Percentiles rank a stretch among this genome's conserved stretches.
phyloP scores from a whole-genome alignment of 2,113 vertebrate species.

The Gymnarchus niloticus region DNA sequence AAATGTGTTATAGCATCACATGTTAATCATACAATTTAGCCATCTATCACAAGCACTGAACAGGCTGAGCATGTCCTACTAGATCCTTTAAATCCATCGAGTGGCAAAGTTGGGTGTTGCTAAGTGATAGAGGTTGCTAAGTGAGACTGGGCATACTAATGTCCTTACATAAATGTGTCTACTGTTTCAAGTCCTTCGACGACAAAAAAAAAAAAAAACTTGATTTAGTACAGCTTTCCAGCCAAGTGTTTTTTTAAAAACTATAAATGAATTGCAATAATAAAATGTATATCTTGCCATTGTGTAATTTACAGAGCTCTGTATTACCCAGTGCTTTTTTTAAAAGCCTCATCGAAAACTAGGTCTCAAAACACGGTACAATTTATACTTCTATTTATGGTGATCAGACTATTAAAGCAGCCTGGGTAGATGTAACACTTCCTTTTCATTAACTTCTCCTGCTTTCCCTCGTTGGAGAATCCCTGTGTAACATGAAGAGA shows the following conservation, averaged over 20 bases:
- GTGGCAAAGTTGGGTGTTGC: not conserved
- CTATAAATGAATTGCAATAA: not conserved
- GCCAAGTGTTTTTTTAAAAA: not conserved
- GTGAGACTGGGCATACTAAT: not conserved
- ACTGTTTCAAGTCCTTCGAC: not conserved
- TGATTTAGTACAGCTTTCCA: not conserved
- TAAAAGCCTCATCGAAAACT: not conserved
- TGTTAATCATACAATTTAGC: not conserved
- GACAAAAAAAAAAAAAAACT: not conserved
- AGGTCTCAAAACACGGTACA: not conserved
- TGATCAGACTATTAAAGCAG: not conserved
- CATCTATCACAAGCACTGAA: not conserved
- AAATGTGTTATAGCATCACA: not conserved
- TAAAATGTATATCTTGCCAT: not conserved
- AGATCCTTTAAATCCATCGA: not conserved
- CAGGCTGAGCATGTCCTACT: not conserved
- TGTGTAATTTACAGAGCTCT: not conserved
- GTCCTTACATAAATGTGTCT: slow-evolving; percentile 1
- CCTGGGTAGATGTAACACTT: not conserved
- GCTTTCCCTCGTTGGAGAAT: not conserved
- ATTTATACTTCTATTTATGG: not conserved
- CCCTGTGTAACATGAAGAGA: not conserved
- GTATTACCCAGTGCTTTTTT: not conserved
- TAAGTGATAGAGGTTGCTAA: slow-evolving; percentile 5
- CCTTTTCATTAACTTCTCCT: not conserved